Percentiles rank a stretch among this genome's conserved stretches.
phyloP scores from a whole-genome alignment of 2,797 vertebrate genomes.

The Siniperca obscura region DNA sequence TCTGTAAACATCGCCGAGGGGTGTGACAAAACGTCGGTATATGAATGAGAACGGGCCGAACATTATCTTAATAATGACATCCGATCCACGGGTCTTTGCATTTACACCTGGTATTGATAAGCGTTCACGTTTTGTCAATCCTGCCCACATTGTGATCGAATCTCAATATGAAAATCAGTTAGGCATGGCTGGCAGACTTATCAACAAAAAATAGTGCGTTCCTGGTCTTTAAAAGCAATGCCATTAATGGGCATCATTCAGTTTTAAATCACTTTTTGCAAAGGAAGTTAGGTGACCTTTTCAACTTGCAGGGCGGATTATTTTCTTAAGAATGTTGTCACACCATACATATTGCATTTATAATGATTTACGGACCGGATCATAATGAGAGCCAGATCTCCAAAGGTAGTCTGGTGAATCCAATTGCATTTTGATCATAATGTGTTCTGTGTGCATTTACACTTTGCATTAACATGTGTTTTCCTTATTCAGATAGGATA shows the following conservation, averaged over 20 bases:
- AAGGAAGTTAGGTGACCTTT: background rate
- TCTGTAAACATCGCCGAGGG: too few relatives aligned
- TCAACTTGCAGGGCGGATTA: background rate
- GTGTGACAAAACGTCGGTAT: too few relatives aligned
- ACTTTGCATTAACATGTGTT: background rate
- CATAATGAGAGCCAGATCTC: background rate
- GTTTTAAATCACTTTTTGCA: background rate
- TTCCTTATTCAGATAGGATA: background rate
- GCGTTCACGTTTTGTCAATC: background rate
- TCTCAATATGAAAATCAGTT: background rate
- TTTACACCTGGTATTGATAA: background rate
- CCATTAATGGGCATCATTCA: background rate
- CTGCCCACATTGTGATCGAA: background rate
- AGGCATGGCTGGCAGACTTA: background rate
- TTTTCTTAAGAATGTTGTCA: too few relatives aligned
- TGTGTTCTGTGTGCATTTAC: background rate
- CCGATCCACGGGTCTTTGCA: background rate
- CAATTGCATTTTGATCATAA: too few relatives aligned
- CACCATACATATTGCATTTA: background rate
- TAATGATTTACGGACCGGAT: background rate
- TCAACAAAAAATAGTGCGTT: background rate
- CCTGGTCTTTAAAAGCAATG: background rate
- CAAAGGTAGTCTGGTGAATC: too few relatives aligned
- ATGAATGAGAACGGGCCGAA: too few relatives aligned
- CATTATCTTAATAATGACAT: too few relatives aligned